Evolutionary conservation across 2,797 vertebrate genomes (phyloP).

Genomic region (Sebastes oblongus): DNA sequence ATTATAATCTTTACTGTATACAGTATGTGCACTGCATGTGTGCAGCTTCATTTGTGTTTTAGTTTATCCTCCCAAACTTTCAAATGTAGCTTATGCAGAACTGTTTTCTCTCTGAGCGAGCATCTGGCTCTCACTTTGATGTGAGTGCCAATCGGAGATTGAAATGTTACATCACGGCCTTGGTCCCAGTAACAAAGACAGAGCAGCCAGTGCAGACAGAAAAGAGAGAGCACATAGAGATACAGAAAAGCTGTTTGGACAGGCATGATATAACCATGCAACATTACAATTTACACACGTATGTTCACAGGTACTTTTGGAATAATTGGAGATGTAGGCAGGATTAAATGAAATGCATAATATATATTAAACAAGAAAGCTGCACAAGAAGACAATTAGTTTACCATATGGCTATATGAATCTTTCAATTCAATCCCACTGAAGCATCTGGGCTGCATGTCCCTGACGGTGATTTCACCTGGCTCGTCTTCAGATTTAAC

Average conservation of each 20-base stretch:
- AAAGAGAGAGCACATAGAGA: background rate
- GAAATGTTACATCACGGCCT: background rate
- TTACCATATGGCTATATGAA: background rate
- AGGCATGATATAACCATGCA: background rate
- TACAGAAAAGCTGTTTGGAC: background rate
- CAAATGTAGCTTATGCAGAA: background rate
- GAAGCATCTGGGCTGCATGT: background rate
- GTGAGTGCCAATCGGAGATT: constrained; percentile 4
- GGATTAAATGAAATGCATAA: background rate
- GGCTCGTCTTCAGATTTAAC: background rate
- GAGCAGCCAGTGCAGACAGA: background rate
- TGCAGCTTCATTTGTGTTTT: background rate
- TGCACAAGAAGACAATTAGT: background rate
- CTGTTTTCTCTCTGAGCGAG: background rate
- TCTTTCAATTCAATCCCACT: background rate
- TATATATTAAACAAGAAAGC: background rate
- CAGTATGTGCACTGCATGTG: background rate
- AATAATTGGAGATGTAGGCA: background rate
- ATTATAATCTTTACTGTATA: background rate
- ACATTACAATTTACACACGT: background rate
- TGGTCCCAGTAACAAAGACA: background rate
- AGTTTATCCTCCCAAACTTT: background rate
- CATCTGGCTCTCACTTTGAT: constrained; percentile 1
- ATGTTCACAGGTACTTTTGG: background rate
- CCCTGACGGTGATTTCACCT: background rate